phyloP scores from a whole-genome alignment of 2,797 vertebrate genomes.

The Setipinna tenuifilis region DNA sequence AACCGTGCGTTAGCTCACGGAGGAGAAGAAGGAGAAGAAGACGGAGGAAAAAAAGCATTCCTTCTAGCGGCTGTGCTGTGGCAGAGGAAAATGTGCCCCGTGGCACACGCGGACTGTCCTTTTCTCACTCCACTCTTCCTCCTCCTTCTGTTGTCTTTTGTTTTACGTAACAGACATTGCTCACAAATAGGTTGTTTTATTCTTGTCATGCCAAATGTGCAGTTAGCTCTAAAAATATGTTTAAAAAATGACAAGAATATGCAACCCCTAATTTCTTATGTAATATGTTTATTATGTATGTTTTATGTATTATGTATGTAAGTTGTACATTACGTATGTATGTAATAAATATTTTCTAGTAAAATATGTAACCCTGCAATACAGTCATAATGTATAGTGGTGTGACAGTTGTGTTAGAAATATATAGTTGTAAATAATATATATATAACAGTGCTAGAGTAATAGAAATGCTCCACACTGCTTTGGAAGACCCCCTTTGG shows the following conservation, averaged over 20 bases:
- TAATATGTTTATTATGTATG: no score
- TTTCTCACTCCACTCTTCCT: neutral
- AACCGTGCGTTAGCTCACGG: neutral
- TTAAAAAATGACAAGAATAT: no score
- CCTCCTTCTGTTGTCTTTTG: neutral
- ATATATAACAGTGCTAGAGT: neutral
- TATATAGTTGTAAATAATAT: no score
- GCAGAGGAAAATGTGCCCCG: conserved; percentile 19
- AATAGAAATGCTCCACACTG: neutral
- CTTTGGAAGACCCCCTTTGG: neutral
- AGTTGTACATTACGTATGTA: no score
- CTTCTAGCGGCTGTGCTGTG: conserved; percentile 19
- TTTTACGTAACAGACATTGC: neutral
- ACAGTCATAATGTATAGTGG: no score
- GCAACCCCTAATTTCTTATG: no score
- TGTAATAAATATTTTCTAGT: no score
- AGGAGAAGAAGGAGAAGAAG: neutral
- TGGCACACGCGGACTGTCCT: conserved; percentile 13
- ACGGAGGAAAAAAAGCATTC: neutral
- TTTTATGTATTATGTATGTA: no score
- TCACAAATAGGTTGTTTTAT: neutral
- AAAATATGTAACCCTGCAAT: no score
- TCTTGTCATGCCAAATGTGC: neutral
- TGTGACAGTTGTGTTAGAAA: no score
- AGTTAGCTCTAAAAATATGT: no score